Evolutionary conservation across 1,140 invertebrate genomes (phyloP).

Genomic region (Thaumatotibia leucotreta): DNA sequence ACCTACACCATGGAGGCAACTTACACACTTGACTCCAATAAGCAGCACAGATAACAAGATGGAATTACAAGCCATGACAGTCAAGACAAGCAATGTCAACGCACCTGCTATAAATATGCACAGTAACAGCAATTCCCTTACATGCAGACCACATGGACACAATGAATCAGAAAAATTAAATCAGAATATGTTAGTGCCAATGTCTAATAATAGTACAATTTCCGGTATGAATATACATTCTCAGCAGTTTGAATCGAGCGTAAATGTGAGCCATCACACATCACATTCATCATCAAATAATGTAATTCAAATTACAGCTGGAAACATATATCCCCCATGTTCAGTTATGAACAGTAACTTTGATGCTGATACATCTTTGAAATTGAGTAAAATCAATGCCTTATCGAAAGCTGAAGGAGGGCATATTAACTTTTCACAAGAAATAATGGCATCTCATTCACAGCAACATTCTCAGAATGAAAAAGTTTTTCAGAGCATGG

Average conservation of each 20-base stretch:
- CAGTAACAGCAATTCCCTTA: constrained; percentile 30
- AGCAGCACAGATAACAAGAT: constrained; percentile 49
- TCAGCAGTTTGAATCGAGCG: constrained; percentile 58
- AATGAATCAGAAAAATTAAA: constrained; percentile 56
- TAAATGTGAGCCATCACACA: constrained; percentile 56
- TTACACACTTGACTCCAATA: constrained; percentile 31
- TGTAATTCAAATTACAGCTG: constrained; percentile 67
- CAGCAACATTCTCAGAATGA: constrained; percentile 64
- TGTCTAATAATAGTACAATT: constrained; percentile 48
- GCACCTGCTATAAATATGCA: constrained; percentile 47
- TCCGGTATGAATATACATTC: constrained; percentile 43
- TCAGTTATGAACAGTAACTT: constrained; percentile 60
- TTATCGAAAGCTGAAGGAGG: constrained; percentile 66
- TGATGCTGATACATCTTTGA: constrained; percentile 65
- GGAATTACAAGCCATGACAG: constrained; percentile 52
- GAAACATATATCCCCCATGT: constrained; percentile 65
- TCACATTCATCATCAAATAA: constrained; percentile 58
- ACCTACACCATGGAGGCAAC: constrained; percentile 66
- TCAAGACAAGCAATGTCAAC: constrained; percentile 44
- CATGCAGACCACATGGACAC: constrained; percentile 44
- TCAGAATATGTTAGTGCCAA: constrained; percentile 55
- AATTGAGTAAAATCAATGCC: constrained; percentile 68
- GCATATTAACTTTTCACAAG: constrained; percentile 67
- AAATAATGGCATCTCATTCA: constrained; percentile 70
- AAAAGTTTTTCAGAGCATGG: constrained; percentile 66